phyloP scores from a whole-genome alignment of 1,140 invertebrate species.

The Samia ricini region DNA sequence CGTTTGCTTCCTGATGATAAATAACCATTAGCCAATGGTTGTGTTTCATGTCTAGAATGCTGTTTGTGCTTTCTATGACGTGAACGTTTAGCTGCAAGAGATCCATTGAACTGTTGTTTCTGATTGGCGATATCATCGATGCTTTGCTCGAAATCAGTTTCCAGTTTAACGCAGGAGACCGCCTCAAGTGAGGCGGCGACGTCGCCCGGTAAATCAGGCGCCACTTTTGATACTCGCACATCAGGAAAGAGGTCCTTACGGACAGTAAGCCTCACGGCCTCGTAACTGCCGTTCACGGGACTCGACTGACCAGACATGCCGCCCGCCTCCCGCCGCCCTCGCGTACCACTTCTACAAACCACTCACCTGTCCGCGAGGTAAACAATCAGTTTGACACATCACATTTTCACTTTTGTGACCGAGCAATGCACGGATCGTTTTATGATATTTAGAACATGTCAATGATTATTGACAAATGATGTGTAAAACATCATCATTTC shows the following conservation, averaged over 20 bases:
- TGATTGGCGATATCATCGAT: conserved; percentile 69
- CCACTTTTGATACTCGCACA: conserved; percentile 43
- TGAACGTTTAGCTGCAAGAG: conserved; percentile 44
- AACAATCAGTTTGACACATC: conserved; percentile 79
- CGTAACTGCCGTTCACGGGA: conserved; percentile 68
- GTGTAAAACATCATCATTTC: conserved; percentile 62
- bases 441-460: conserved; percentile 50
- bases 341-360: conserved; percentile 70
- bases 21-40: conserved; percentile 58
- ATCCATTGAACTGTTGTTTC: conserved; percentile 50
- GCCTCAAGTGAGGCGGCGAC: conserved; percentile 39
- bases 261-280: conserved; percentile 64
- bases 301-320: conserved; percentile 71
- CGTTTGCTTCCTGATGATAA: conserved; percentile 58
- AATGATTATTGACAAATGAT: conserved; percentile 53
- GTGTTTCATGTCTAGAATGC: conserved; percentile 53
- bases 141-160: conserved; percentile 75
- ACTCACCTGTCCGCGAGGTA: conserved; percentile 76
- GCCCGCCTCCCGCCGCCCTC: conserved; percentile 68
- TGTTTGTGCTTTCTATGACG: conserved; percentile 67
- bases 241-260: conserved; percentile 72
- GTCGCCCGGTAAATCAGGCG: conserved; percentile 38
- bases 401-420: conserved; percentile 76
- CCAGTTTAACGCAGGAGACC: conserved; percentile 65
- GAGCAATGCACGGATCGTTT: conserved; percentile 60